phyloP scores from a whole-genome alignment of 1,140 invertebrate species.

The Amphibalanus amphitrite region DNA sequence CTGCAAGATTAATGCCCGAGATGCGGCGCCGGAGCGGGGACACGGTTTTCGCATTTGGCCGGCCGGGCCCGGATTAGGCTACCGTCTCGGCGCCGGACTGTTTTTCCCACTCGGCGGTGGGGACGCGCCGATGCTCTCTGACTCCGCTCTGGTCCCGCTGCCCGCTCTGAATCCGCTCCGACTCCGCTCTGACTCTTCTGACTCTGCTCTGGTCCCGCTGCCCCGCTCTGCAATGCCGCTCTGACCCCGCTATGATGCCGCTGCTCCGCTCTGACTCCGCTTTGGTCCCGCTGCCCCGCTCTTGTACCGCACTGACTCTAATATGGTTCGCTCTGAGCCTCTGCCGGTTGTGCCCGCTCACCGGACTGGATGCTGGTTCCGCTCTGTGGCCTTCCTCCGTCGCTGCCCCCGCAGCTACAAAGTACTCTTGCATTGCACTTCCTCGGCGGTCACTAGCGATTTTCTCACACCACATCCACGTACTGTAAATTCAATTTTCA shows the following conservation, averaged over 20 bases:
- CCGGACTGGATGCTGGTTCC: too few relatives aligned
- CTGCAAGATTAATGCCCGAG: background rate
- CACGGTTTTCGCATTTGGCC: background rate
- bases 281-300: constrained; percentile 1
- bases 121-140: constrained; percentile 3
- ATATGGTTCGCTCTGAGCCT: too few relatives aligned
- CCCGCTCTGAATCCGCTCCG: constrained; percentile 4
- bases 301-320: too few relatives aligned
- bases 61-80: background rate
- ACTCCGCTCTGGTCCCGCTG: constrained; percentile 5
- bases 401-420: too few relatives aligned
- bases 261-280: background rate
- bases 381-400: too few relatives aligned
- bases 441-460: too few relatives aligned
- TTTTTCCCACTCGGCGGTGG: constrained; percentile 4
- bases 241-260: background rate
- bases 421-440: too few relatives aligned
- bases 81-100: background rate
- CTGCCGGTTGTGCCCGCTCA: too few relatives aligned
- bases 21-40: background rate
- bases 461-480: too few relatives aligned
- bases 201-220: background rate
- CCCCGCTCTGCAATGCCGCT: too few relatives aligned
- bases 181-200: background rate
- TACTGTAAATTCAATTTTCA: too few relatives aligned